Base-by-base conservation (phyloP, 2,888 invertebrate species). In the Spilosoma lubricipeda region DNA sequence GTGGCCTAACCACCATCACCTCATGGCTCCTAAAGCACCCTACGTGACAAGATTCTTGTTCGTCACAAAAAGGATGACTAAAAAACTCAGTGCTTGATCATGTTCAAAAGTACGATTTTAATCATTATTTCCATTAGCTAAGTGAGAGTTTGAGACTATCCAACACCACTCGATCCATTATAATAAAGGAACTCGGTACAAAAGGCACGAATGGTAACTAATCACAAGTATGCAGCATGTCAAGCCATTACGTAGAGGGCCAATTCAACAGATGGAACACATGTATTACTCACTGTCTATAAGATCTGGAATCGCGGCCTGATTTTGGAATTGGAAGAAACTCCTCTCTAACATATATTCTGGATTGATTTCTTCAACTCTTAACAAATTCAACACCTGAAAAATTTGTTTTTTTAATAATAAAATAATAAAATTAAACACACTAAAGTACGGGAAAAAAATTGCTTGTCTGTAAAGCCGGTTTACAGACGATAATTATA, bases 281-380 rank as follows among this genome's bases (percentile, higher is more conserved):
- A 65, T 9, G 20, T 20, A 48, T 48, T 23, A 96, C 97, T 96
- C 94, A 98, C 99, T 97, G 81, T 98, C 97, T 88, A 98, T 97
- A 23, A 99, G 96, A 66, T 97, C 97, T 0, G 99, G 99, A 87
- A 99, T 98, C 27, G 98, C 97, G 0, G 99, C 97, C 94, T 99
- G 99, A 95, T 99, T 99, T 95, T 99, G 99, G 90, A 99, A 99
- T 93, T 99, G 99, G 93, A 98, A 99, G 95, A 99, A 99, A 85
- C 99, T 99, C 79, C 99, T 96, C 90, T 99, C 99, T 89, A 99
- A 96, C 99, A 99, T 99, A 90, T 99, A 99, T 92, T 99, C 99
- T 0, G 99, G 99, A 95, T 99, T 99, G 73, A 99, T 99, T 95
- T 99, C 99, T 93, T 99, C 99, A 0, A 99, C 99, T 82, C 99